Conservation (phyloP, 2,888 invertebrate species). For the Cephus pulcher region DNA sequence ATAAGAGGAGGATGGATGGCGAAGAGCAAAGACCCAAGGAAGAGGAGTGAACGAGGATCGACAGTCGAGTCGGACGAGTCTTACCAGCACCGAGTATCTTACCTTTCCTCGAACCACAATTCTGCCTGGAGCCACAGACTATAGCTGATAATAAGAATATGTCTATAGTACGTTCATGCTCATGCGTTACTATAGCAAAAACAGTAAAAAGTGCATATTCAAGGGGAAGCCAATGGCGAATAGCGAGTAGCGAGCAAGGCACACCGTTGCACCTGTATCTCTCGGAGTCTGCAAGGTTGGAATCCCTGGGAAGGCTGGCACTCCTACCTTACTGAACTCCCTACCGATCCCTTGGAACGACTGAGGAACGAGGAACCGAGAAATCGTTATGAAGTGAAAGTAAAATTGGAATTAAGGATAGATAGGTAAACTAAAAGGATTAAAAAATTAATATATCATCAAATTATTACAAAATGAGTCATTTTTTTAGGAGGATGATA, state of each 20-base stretch:
- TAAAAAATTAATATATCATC: too few species aligned
- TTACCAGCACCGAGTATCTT: constrained; percentile 6
- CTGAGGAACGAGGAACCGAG: too few species aligned
- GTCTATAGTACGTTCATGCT: constrained; percentile 21
- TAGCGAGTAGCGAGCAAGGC: constrained; percentile 30
- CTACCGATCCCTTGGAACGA: constrained; percentile 1
- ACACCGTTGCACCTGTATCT: constrained; percentile 52
- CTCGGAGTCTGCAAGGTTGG: constrained; percentile 21
- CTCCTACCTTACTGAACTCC: constrained; percentile 51
- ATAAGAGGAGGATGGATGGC: constrained; percentile 19
- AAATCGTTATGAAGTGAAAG: neutral
- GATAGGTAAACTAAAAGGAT: too few species aligned
- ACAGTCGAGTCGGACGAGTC: neutral
- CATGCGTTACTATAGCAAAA: constrained; percentile 30
- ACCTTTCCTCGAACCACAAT: constrained; percentile 39
- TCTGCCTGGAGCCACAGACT: constrained; percentile 24
- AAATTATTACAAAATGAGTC: too few species aligned
- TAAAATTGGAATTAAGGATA: too few species aligned
- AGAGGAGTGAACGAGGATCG: neutral
- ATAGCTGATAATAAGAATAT: neutral
- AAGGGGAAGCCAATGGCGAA: constrained; percentile 19
- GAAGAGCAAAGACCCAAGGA: constrained; percentile 14
- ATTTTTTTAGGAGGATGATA: too few species aligned
- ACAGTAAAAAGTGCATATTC: constrained; percentile 38
- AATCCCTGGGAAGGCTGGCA: constrained; percentile 29